Evolutionary conservation across 1,140 invertebrate species (phyloP).

Genomic region (Dendroctonus valens): DNA sequence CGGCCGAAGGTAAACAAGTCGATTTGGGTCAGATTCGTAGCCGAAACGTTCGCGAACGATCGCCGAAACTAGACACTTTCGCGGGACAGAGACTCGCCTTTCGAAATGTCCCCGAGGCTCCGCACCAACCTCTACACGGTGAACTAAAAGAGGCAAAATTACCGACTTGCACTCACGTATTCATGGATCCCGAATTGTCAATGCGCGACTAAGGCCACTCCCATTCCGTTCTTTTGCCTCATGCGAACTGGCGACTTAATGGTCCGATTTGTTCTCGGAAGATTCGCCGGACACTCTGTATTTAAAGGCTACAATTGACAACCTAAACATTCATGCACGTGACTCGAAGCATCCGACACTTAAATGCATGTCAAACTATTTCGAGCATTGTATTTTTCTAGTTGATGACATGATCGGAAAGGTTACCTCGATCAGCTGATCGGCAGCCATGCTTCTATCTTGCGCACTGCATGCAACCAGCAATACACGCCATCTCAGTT

Average conservation of each 20-base stretch:
- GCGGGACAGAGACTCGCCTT: conserved; percentile 1
- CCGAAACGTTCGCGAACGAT: background rate
- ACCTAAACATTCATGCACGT: conserved; percentile 31
- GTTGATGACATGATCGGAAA: too few species aligned
- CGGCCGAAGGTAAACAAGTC: conserved; percentile 15
- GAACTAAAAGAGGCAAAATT: conserved; percentile 26
- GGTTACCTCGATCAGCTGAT: conserved; percentile 5
- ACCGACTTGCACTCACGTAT: conserved; percentile 25
- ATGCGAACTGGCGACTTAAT: conserved; percentile 2
- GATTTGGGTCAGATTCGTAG: conserved; percentile 4
- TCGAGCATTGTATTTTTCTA: too few species aligned
- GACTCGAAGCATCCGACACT: background rate
- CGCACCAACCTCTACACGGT: conserved; percentile 17
- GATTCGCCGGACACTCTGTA: conserved; percentile 23
- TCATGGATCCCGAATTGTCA: conserved; percentile 25
- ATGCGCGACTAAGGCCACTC: conserved; percentile 35
- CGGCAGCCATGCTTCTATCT: background rate
- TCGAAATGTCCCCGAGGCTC: conserved; percentile 20
- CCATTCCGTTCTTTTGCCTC: conserved; percentile 22
- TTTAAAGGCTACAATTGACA: conserved; percentile 16
- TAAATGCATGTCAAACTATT: too few species aligned
- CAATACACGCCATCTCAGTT: background rate
- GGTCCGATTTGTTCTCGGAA: conserved; percentile 11
- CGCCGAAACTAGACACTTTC: conserved; percentile 24
- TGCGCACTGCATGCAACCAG: background rate